Conservation (phyloP, 37 sponge, comb jelly and placozoan species). For the Haliclona indistincta region DNA sequence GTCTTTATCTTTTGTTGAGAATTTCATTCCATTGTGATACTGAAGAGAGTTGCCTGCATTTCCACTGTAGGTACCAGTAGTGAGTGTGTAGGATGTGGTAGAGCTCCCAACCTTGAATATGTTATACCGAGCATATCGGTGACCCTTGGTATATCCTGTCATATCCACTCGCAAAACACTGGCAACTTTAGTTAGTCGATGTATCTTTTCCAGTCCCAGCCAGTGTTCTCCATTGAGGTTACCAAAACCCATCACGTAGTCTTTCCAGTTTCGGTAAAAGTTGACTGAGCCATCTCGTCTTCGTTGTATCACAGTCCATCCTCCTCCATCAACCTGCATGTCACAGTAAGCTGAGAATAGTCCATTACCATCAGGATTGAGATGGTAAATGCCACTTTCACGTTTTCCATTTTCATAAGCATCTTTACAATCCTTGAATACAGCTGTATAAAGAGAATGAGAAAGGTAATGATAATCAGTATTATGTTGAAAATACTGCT, state of each 20-base stretch:
- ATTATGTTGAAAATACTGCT: no score
- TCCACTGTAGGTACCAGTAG: constrained; percentile 5
- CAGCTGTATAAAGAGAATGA: no score
- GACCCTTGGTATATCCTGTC: neutral
- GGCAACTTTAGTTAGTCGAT: constrained; percentile 3
- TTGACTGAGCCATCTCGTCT: constrained; percentile 25
- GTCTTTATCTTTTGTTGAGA: constrained; percentile 58
- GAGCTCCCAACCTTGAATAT: constrained; percentile 32
- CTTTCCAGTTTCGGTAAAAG: constrained; percentile 35
- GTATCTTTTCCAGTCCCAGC: constrained; percentile 66
- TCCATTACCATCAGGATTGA: no score
- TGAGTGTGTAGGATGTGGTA: constrained; percentile 24
- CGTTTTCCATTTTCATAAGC: no score
- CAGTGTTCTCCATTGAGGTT: constrained; percentile 47
- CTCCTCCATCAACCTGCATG: constrained; percentile 51
- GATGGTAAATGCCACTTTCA: no score
- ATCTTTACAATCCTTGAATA: no score
- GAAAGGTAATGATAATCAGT: no score
- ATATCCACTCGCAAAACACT: neutral
- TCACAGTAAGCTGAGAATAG: constrained; percentile 74
- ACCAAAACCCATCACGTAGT: constrained; percentile 66
- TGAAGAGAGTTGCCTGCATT: constrained; percentile 36
- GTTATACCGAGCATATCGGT: constrained; percentile 42
- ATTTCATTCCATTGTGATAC: constrained; percentile 28
- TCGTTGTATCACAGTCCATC: constrained; percentile 72